Evolutionary conservation across 2,113 vertebrate species (phyloP).

Genomic region (Sylvilagus bachmani): DNA sequence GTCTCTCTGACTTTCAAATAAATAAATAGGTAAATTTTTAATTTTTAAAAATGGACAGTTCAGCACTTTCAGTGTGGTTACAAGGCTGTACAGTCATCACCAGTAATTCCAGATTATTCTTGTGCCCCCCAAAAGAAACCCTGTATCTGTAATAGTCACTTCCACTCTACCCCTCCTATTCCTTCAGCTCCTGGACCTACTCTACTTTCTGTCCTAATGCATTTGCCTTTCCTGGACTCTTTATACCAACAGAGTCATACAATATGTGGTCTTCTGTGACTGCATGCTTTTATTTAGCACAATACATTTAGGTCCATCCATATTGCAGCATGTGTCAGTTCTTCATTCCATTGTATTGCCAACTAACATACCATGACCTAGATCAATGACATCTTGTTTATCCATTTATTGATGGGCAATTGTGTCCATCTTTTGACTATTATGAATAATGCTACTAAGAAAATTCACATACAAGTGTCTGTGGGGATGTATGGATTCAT

Average conservation of each 20-base stretch:
- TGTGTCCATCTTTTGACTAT: not conserved
- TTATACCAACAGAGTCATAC: not conserved
- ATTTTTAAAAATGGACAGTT: not conserved
- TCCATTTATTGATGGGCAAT: not conserved
- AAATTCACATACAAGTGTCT: not conserved
- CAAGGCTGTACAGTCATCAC: not conserved
- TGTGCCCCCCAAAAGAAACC: not conserved
- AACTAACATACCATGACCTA: not conserved
- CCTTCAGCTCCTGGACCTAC: not conserved
- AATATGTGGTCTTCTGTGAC: not conserved
- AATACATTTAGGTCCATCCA: not conserved
- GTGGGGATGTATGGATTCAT: not conserved
- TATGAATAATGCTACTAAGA: not conserved
- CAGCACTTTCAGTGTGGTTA: not conserved
- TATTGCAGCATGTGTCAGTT: not conserved
- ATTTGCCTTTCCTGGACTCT: not conserved
- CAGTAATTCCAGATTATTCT: too few species aligned
- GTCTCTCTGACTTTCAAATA: too few species aligned
- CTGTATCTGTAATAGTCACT: not conserved
- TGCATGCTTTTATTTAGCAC: not conserved
- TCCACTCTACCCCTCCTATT: not conserved
- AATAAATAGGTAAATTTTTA: too few species aligned
- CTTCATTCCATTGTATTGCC: not conserved
- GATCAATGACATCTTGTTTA: not conserved
- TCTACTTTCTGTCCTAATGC: not conserved